Evolutionary conservation across 2,113 vertebrate species (phyloP), one percentile per base, ranked within the genome.

Genomic region (Limnothrissa miodon): DNA sequence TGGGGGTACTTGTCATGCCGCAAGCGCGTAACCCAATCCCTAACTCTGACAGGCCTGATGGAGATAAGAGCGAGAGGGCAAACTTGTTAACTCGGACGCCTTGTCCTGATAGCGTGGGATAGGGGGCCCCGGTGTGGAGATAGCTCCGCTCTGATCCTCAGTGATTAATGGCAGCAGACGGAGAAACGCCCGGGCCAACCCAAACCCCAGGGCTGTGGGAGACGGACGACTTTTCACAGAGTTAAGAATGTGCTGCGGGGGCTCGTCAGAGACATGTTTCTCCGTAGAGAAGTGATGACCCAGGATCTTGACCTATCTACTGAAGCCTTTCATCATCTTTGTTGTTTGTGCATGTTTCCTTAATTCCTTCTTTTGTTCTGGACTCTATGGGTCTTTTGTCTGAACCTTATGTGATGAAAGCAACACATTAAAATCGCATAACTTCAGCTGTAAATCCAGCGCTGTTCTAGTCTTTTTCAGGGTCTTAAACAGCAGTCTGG

Each of bases 151-250:
- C 44, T 87, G 33, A 86, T 89, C 81, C 81, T 78, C 81, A 78
- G 79, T 66, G 86, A 90, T 88, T 85, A 85, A 89, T 87, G 84
- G 17, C 74, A 84, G 70, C 29, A 78, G 87, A 79, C 82, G 79
- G 81, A 87, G 42, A 78, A 78, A 79, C 36, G 45, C 53, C 19
- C 74, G 83, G 66, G 78, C 44, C 23, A 78, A 83, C 83, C 66
- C 21, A 56, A 48, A 48, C 46, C 46, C 46, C n/a, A 82, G 85
- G 80, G 84, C 53, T 80, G 44, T 82, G 84, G 83, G 23, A 87
- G 87, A 85, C 45, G 0, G 29, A 74, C 10, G 33, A 74, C 66
- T 74, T 74, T 33, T 74, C 59, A 0, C n/a, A 36, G 66, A 33
- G 11, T 74, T 74, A 29, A 74, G 66, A 74, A 29, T 74, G 42